Conservation (phyloP, 2,797 vertebrate genomes). For the Bradypus variegatus region DNA sequence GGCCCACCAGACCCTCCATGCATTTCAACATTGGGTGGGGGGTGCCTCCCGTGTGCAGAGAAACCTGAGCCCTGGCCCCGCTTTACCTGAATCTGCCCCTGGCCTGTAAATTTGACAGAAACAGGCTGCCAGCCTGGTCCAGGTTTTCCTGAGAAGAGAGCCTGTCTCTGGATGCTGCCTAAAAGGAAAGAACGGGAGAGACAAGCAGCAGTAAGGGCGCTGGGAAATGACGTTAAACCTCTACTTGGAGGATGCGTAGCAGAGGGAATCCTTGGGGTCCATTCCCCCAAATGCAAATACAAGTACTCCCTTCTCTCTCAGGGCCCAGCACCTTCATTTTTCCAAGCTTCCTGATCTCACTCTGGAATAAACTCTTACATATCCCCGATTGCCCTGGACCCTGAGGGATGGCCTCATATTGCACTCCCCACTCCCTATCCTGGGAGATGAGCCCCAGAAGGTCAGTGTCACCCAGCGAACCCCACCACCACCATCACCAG, state of each 20-base stretch:
- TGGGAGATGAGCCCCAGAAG: not conserved
- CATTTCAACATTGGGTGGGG: not conserved
- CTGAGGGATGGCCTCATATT: not conserved
- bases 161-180: constrained; percentile 59
- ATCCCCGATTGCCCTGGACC: constrained; percentile 39
- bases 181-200: constrained; percentile 58
- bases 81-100: constrained; percentile 70
- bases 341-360: not conserved
- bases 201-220: not conserved
- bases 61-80: not conserved
- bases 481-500: not conserved
- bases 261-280: constrained; percentile 39
- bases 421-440: not conserved
- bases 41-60: not conserved
- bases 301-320: not conserved
- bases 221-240: not conserved
- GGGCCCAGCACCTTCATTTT: not conserved
- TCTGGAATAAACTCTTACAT: not conserved
- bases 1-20: not conserved
- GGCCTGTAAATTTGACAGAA: constrained; percentile 67
- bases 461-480: not conserved
- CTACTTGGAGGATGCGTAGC: not conserved
- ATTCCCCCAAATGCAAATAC: not conserved
- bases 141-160: constrained; percentile 70
- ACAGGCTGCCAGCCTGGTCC: constrained; percentile 73